phyloP scores from a whole-genome alignment of 1,140 invertebrate species.

The Cyclargus thomasi region DNA sequence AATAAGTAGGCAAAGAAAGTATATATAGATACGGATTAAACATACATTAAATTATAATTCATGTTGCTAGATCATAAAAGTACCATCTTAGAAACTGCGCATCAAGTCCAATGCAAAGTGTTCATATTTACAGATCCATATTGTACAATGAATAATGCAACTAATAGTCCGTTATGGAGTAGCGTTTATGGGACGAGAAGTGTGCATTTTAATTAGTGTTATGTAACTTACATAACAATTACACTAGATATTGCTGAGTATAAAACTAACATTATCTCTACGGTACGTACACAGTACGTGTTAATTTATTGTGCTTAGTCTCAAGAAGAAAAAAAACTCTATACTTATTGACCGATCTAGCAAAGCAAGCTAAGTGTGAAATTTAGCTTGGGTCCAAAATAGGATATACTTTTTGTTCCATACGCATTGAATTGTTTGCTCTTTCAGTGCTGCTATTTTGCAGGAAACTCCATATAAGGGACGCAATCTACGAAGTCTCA shows the following conservation, averaged over 20 bases:
- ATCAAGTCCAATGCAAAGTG: background rate
- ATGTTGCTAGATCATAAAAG: background rate
- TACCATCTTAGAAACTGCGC: background rate
- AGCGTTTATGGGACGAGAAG: conserved; percentile 8
- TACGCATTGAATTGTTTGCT: too few relatives aligned
- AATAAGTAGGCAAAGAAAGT: background rate
- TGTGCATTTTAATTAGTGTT: conserved; percentile 12
- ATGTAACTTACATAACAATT: background rate
- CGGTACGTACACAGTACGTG: too few relatives aligned
- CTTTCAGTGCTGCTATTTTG: too few relatives aligned
- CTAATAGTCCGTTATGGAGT: conserved; percentile 4
- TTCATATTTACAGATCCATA: background rate
- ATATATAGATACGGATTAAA: background rate
- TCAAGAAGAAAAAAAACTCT: too few relatives aligned
- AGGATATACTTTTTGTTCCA: too few relatives aligned
- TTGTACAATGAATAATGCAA: conserved; percentile 16
- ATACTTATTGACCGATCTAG: too few relatives aligned
- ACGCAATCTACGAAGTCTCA: too few relatives aligned
- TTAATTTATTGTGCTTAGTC: too few relatives aligned
- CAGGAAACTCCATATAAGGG: too few relatives aligned
- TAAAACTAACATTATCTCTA: background rate
- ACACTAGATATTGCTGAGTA: background rate
- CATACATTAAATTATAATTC: background rate
- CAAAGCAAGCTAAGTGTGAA: too few relatives aligned
- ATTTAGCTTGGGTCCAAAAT: too few relatives aligned